Evolutionary conservation across 2,113 vertebrate genomes (phyloP), one percentile per base, ranked within the genome.

Genomic region (Dendrocopos noguchii): DNA sequence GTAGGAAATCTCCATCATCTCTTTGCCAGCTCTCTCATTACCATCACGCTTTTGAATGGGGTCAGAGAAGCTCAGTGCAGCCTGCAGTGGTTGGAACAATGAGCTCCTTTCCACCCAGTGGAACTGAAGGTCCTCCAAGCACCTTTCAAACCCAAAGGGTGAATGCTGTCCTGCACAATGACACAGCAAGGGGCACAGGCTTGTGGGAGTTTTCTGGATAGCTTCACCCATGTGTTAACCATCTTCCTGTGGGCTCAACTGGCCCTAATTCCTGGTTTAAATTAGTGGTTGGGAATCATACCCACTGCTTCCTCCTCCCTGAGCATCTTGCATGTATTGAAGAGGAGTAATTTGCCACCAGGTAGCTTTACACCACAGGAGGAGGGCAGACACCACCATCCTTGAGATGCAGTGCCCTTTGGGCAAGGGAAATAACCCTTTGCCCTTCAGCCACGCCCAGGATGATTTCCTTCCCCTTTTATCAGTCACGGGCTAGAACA

Each of bases 291-390:
- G 55, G 44, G 50, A 65, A 53, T 78, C 59, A 74, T 52, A 44
- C 13, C 46, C 15, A 24, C 71, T 60, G 20, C 67, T 80, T 80
- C 56, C 89, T 85, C 74, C 61, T 71, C 77, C 33, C 59, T 12
- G 16, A 3, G 0, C 15, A 52, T 3, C 50, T 56, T 1, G 0
- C 27, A 19, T n/a, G 6, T 12, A 25, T 77, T 12, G 31, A 52
- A 60, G 56, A 91, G 60, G 56, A 73, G 31, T 28, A 64, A 82
- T n/a, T 42, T 64, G 10, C 34, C 65, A 17, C 75, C 22, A 6
- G n/a, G 8, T 4, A 52, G 63, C 9, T 53, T 46, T 56, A 55
- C 11, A 10, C 15, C 7, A 3, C 0, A 0, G 61, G 33, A 80
- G 68, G 42, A 84, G 72, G 56, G 42, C n/a, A 55, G 59, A 17